These are phyloP conservation scores for Diprion similis DNA, from an alignment of 1,140 invertebrate genomes.

Conservation along the genomic window DNA sequence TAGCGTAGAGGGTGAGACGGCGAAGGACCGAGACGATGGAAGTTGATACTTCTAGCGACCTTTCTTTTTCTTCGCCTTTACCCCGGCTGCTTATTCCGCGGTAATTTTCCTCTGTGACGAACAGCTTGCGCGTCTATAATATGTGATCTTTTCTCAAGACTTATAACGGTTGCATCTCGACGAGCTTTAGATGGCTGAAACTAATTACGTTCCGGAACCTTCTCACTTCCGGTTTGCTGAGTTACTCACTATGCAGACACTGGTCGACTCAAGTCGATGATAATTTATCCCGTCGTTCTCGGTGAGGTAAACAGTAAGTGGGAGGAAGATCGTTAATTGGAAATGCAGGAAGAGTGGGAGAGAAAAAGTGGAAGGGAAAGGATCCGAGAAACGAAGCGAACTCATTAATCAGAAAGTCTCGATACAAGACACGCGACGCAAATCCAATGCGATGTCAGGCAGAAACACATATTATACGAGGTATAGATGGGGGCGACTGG, in stretches of 20 bases:
- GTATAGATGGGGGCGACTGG: constrained; percentile 33
- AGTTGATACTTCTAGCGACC: neutral
- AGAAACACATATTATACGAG: constrained; percentile 23
- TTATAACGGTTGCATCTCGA: neutral
- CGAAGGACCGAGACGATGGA: neutral
- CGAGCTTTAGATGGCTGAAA: neutral
- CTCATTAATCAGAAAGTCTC: constrained; percentile 43
- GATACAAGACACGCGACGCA: constrained; percentile 10
- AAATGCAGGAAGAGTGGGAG: constrained; percentile 12
- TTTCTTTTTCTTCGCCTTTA: constrained; percentile 21
- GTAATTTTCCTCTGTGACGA: constrained; percentile 37
- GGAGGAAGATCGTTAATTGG: neutral
- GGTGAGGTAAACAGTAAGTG: too few species aligned
- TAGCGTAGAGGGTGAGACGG: neutral
- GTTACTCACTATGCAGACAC: neutral
- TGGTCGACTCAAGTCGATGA: neutral
- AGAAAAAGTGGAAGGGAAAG: constrained; percentile 25
- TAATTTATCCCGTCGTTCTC: neutral
- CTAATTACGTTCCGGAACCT: neutral
- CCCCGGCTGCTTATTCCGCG: constrained; percentile 21
- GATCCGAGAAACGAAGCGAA: constrained; percentile 16
- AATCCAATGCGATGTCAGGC: constrained; percentile 13
- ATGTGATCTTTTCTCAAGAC: neutral
- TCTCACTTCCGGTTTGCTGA: neutral
- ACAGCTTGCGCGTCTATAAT: neutral